Evolutionary conservation across 2,113 vertebrate species (phyloP).

Genomic region (Nycticebus coucang): DNA sequence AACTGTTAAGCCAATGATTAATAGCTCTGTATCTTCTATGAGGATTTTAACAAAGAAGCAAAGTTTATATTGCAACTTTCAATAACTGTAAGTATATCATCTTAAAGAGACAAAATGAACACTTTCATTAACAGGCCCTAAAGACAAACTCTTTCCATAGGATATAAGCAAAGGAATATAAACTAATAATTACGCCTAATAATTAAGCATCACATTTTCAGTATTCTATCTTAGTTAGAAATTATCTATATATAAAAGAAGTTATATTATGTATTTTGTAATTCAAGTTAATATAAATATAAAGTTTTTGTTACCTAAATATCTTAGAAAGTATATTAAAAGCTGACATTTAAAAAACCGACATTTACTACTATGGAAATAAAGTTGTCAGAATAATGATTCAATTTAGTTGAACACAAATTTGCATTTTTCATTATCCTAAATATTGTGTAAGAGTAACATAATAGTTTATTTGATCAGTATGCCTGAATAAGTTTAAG

Average conservation of each 20-base stretch:
- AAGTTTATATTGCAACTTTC: neutral
- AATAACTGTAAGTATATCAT: neutral
- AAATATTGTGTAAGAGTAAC: neutral
- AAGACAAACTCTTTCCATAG: neutral
- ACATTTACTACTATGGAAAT: neutral
- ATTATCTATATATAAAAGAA: neutral
- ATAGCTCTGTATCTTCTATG: neutral
- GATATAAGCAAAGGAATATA: neutral
- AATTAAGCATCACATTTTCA: neutral
- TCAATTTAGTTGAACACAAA: neutral
- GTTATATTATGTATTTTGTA: neutral
- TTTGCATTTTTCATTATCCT: neutral
- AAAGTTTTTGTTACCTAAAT: neutral
- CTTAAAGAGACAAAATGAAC: neutral
- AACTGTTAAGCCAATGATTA: neutral
- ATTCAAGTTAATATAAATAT: neutral
- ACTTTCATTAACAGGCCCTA: neutral
- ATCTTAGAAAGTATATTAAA: neutral
- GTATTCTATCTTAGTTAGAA: neutral
- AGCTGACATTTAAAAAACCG: neutral
- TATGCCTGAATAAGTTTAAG: neutral
- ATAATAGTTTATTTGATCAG: neutral
- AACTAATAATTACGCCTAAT: neutral
- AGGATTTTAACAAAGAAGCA: neutral
- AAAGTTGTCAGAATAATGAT: conserved; percentile 26